These are phyloP conservation scores for Oppia nitens DNA, from an alignment of 1,140 invertebrate species.

Conservation along the genomic window DNA sequence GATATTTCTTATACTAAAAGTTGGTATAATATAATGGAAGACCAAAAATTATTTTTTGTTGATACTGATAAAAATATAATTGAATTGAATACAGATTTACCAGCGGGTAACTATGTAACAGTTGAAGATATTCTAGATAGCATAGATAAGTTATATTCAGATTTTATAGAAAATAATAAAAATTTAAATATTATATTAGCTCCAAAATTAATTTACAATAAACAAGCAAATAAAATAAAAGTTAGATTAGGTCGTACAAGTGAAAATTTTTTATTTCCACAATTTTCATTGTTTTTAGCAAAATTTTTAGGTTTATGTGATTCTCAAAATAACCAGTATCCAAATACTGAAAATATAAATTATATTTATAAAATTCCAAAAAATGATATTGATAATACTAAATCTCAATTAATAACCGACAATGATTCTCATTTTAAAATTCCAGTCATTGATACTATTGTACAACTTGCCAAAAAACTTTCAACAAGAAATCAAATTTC, in stretches of 20 bases:
- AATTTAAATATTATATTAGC: too few relatives aligned
- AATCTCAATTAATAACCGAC: neutral
- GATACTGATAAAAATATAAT: neutral
- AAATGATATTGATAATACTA: neutral
- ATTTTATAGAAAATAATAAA: too few relatives aligned
- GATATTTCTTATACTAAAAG: conserved; percentile 11
- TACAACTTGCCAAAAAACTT: too few relatives aligned
- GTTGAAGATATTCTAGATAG: too few relatives aligned
- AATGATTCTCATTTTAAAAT: too few relatives aligned
- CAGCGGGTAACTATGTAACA: too few relatives aligned
- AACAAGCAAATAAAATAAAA: neutral
- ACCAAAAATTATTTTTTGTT: neutral
- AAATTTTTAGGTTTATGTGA: neutral
- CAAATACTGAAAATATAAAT: neutral
- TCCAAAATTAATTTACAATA: too few relatives aligned
- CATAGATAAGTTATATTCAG: too few relatives aligned
- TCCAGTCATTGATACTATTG: too few relatives aligned
- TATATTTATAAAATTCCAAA: neutral
- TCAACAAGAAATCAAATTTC: too few relatives aligned
- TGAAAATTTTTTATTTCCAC: neutral
- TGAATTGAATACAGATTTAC: too few relatives aligned
- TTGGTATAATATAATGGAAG: neutral
- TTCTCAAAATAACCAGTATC: too few relatives aligned
- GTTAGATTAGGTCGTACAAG: neutral
- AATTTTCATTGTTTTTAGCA: neutral